Evolutionary conservation across 2,113 vertebrate genomes (phyloP).

Genomic region (Chaetodon auriga): DNA sequence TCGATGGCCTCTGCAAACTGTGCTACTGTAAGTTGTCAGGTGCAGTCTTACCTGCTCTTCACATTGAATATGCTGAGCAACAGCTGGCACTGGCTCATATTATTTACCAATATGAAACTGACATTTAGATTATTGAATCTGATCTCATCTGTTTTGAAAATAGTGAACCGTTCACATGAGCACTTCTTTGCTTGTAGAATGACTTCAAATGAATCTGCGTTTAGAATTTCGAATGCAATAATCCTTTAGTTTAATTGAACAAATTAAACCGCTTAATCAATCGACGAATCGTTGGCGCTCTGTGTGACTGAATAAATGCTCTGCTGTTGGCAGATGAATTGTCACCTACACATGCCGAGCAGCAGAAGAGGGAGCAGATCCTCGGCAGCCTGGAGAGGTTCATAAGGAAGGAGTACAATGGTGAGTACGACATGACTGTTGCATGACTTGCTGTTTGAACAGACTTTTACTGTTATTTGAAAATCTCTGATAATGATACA

Average conservation of each 20-base stretch:
- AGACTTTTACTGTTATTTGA: neutral
- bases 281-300: neutral
- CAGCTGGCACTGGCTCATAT: neutral
- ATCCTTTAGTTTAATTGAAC: neutral
- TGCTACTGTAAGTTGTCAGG: conserved; percentile 90
- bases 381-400: conserved; percentile 94
- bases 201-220: neutral
- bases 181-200: neutral
- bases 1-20: conserved; percentile 92
- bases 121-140: no score
- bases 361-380: conserved; percentile 97
- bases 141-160: no score
- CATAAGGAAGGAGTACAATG: conserved; percentile 96
- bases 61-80: neutral
- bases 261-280: neutral
- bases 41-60: no score
- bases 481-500: neutral
- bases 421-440: conserved; percentile 75
- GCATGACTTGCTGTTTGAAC: no score
- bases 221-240: neutral
- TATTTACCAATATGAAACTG: neutral
- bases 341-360: conserved; percentile 89
- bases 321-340: conserved; percentile 87
- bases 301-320: neutral
- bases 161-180: no score